Conservation (phyloP, 1,140 invertebrate genomes). For the Trialeurodes vaporariorum region DNA sequence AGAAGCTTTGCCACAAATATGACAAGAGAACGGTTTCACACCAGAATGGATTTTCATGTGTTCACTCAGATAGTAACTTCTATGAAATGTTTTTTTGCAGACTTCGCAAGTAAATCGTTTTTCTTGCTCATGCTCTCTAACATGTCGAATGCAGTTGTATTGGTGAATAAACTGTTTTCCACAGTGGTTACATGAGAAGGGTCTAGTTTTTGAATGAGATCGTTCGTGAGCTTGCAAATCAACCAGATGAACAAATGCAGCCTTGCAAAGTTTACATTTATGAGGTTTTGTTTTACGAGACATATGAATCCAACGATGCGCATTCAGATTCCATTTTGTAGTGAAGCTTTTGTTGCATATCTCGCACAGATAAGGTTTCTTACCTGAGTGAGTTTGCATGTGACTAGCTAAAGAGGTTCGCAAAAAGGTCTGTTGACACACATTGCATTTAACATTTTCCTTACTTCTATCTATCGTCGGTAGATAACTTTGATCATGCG, state of each 20-base stretch:
- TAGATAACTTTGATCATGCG: slow-evolving; percentile 64
- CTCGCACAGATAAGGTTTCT: slow-evolving; percentile 60
- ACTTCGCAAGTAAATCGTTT: slow-evolving; percentile 74
- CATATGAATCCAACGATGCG: slow-evolving; percentile 81
- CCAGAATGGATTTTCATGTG: slow-evolving; percentile 76
- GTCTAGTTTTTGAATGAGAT: slow-evolving; percentile 62
- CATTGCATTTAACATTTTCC: slow-evolving; percentile 63
- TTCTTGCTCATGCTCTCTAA: slow-evolving; percentile 76
- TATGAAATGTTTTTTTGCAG: slow-evolving; percentile 75
- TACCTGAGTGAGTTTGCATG: slow-evolving; percentile 61
- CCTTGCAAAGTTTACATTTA: slow-evolving; percentile 71
- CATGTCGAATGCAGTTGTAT: slow-evolving; percentile 82
- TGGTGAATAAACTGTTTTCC: slow-evolving; percentile 87
- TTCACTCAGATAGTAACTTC: slow-evolving; percentile 75
- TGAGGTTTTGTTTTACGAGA: slow-evolving; percentile 68
- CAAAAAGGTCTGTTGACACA: slow-evolving; percentile 67
- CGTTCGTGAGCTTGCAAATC: slow-evolving; percentile 75
- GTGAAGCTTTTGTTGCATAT: slow-evolving; percentile 75
- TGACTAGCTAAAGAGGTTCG: slow-evolving; percentile 66
- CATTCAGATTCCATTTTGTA: slow-evolving; percentile 78
- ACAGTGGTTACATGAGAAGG: slow-evolving; percentile 85
- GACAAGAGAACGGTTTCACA: slow-evolving; percentile 67
- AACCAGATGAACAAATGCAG: slow-evolving; percentile 63
- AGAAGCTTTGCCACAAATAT: slow-evolving; percentile 73
- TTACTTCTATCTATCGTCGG: slow-evolving; percentile 41